Evolutionary conservation across 2,888 invertebrate genomes (phyloP).

Genomic region (Periphyllus acericola): DNA sequence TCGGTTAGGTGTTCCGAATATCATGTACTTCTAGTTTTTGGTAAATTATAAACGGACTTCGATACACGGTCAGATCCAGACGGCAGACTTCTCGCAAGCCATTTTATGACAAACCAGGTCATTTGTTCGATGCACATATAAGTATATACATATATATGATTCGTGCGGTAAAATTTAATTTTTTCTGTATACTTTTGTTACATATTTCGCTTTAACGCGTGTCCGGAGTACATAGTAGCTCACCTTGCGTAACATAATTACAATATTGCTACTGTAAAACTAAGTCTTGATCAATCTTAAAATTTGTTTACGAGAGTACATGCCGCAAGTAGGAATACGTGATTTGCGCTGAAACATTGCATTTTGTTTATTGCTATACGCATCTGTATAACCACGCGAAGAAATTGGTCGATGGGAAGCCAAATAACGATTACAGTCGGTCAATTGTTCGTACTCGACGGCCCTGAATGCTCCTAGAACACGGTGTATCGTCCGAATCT

Average conservation of each 20-base stretch:
- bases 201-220: too few relatives aligned
- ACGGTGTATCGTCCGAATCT: slow-evolving; percentile 30
- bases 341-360: too few relatives aligned
- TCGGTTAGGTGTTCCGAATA: neutral
- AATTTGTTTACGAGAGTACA: neutral
- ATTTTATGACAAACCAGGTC: too few relatives aligned
- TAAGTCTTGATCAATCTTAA: neutral
- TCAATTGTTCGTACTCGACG: slow-evolving; percentile 26
- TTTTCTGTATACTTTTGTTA: too few relatives aligned
- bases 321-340: neutral
- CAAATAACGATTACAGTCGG: slow-evolving; percentile 35
- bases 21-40: neutral
- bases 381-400: neutral
- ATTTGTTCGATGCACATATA: too few relatives aligned
- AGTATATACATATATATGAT: too few relatives aligned
- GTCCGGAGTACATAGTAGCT: too few relatives aligned
- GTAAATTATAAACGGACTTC: neutral
- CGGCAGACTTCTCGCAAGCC: too few relatives aligned
- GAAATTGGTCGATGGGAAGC: slow-evolving; percentile 3
- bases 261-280: neutral
- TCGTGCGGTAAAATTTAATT: too few relatives aligned
- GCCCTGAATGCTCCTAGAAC: slow-evolving; percentile 30
- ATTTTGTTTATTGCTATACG: neutral
- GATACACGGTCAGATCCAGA: too few relatives aligned
- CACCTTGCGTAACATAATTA: neutral